Evolutionary conservation across 2,888 invertebrate species (phyloP).

Genomic region (Pachliopta kotzebuea): DNA sequence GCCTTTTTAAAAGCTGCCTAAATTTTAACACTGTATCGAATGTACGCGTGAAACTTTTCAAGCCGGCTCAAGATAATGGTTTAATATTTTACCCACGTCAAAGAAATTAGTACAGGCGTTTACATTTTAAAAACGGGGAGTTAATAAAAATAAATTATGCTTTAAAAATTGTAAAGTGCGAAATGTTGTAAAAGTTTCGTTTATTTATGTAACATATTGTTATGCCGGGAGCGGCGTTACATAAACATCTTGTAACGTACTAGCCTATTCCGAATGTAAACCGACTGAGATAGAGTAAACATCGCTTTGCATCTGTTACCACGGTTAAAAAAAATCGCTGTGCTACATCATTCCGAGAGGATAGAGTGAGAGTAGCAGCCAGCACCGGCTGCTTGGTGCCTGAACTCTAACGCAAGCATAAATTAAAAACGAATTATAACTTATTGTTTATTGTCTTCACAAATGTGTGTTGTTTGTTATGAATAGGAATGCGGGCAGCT

Average conservation of each 20-base stretch:
- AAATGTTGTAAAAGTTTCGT: no score
- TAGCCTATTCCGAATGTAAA: conserved; percentile 14
- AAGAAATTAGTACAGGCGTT: no score
- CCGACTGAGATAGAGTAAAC: conserved; percentile 30
- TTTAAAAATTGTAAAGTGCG: no score
- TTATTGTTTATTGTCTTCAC: conserved; percentile 73
- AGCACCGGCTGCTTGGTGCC: no score
- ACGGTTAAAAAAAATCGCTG: conserved; percentile 36
- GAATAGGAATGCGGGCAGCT: conserved; percentile 72
- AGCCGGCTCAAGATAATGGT: no score
- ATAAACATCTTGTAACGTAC: conserved; percentile 17
- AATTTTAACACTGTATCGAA: conserved; percentile 2
- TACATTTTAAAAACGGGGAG: no score
- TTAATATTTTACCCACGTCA: no score
- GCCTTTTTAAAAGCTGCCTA: background rate
- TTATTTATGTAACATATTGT: background rate
- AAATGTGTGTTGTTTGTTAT: conserved; percentile 58
- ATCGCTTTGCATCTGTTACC: conserved; percentile 41
- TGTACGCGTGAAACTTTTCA: background rate
- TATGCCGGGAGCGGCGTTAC: conserved; percentile 9
- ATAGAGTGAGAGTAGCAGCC: no score
- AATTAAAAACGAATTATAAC: conserved; percentile 51
- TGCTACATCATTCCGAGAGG: conserved; percentile 31
- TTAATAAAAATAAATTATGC: no score
- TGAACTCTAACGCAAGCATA: conserved; percentile 48